Evolutionary conservation across 2,797 vertebrate genomes (phyloP).

Genomic region (Propithecus perrieri): DNA sequence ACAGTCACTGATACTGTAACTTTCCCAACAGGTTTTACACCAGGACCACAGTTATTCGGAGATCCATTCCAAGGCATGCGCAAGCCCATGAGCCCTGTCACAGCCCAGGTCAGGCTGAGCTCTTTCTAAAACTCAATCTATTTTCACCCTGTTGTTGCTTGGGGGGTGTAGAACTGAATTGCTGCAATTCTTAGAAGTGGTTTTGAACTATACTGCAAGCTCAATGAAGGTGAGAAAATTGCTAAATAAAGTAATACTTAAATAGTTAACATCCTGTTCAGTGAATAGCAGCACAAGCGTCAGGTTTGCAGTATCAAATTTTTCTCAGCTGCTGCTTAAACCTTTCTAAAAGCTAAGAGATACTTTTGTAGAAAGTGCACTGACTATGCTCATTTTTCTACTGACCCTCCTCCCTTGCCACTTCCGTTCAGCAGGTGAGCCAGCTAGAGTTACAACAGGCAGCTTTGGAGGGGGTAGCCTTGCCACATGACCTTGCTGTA

Average conservation of each 20-base stretch:
- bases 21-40: constrained; percentile 83
- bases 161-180: background rate
- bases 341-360: background rate
- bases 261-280: background rate
- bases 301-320: background rate
- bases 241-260: constrained; percentile 14
- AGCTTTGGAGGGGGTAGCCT: constrained; percentile 91
- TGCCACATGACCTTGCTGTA: constrained; percentile 93
- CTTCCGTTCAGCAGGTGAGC: constrained; percentile 88
- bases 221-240: background rate
- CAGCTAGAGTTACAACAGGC: constrained; percentile 91
- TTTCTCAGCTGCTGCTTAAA: constrained; percentile 3
- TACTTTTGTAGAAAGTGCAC: background rate
- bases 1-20: background rate
- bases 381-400: background rate
- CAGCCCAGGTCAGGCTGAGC: constrained; percentile 89
- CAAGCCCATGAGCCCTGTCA: constrained; percentile 91
- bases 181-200: background rate
- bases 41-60: constrained; percentile 87
- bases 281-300: background rate
- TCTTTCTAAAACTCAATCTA: constrained; percentile 1
- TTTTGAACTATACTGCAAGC: background rate
- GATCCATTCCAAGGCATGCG: constrained; percentile 93
- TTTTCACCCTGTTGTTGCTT: background rate
- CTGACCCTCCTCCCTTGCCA: background rate